A percentile compares a stretch with the other conserved stretches of the same genome.
Conservation (phyloP, 2,113 vertebrate species). For the Pachypanchax playfairii region DNA sequence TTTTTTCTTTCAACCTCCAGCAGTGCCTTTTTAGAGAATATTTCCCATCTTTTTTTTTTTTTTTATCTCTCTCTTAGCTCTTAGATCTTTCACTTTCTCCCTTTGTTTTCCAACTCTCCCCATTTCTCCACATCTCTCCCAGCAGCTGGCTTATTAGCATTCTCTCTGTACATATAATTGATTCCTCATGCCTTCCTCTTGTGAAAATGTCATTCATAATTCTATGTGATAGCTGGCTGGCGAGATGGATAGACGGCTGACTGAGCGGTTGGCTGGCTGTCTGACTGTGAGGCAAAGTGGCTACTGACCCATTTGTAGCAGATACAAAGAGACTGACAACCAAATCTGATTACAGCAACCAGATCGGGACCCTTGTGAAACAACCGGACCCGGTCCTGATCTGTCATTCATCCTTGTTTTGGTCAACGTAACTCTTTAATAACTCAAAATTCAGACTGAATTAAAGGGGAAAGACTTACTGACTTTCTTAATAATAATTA, state of each 20-base stretch:
- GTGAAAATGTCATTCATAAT: constrained; percentile 79
- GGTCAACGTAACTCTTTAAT: constrained; percentile 31
- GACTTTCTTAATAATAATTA: constrained; percentile 44
- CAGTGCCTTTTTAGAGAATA: constrained; percentile 44
- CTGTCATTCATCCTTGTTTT: constrained; percentile 57
- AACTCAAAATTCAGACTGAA: constrained; percentile 27
- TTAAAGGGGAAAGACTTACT: constrained; percentile 24
- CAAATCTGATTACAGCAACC: constrained; percentile 71
- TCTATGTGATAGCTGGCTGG: constrained; percentile 73
- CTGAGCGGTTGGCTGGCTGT: constrained; percentile 38
- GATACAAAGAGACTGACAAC: constrained; percentile 72
- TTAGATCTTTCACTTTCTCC: constrained; percentile 54
- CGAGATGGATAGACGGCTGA: constrained; percentile 48
- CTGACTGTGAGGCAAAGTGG: constrained; percentile 66
- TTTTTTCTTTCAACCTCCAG: constrained; percentile 51
- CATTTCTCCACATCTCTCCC: constrained; percentile 34
- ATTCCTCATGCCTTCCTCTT: constrained; percentile 76
- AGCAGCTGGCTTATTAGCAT: constrained; percentile 69
- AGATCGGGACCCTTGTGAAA: constrained; percentile 41
- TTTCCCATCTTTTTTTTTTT: constrained; percentile 18
- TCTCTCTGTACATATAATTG: constrained; percentile 74
- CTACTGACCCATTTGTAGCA: constrained; percentile 75
- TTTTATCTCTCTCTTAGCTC: constrained; percentile 16
- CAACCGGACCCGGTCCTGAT: constrained; percentile 35
- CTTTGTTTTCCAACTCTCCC: constrained; percentile 46